Conservation (phyloP, 2,888 invertebrate species). For the Latrodectus hesperus region DNA sequence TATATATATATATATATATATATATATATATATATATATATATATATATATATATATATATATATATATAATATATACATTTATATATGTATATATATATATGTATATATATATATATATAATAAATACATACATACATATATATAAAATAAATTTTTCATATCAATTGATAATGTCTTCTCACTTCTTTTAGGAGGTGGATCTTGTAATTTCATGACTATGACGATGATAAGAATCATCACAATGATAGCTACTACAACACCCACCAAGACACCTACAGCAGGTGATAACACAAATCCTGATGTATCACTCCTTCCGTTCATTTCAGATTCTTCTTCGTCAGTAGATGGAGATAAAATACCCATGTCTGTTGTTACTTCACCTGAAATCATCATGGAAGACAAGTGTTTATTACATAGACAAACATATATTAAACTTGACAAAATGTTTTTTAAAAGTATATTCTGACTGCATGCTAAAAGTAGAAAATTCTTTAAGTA, state of each 20-base stretch:
- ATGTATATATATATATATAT: no score
- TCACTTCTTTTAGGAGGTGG: slow-evolving; percentile 54
- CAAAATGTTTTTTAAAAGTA: no score
- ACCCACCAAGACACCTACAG: slow-evolving; percentile 55
- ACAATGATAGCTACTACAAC: slow-evolving; percentile 55
- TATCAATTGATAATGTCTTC: neutral
- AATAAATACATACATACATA: no score
- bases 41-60: no score
- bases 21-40: no score
- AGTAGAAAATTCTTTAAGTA: no score
- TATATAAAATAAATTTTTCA: neutral
- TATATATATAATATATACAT: no score
- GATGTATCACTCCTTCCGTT: neutral
- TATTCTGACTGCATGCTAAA: no score
- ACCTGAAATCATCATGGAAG: slow-evolving; percentile 9
- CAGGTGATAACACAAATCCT: slow-evolving; percentile 46
- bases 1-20: no score
- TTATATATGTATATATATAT: no score
- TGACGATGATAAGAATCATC: slow-evolving; percentile 57
- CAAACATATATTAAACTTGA: no score
- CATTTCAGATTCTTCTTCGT: slow-evolving; percentile 32
- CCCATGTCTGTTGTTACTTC: slow-evolving; percentile 62
- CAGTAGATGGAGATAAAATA: slow-evolving; percentile 50
- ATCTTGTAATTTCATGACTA: slow-evolving; percentile 58
- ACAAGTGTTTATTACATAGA: neutral